Evolutionary conservation across 1,140 invertebrate species (phyloP).

Genomic region (Lepidurus couesii): DNA sequence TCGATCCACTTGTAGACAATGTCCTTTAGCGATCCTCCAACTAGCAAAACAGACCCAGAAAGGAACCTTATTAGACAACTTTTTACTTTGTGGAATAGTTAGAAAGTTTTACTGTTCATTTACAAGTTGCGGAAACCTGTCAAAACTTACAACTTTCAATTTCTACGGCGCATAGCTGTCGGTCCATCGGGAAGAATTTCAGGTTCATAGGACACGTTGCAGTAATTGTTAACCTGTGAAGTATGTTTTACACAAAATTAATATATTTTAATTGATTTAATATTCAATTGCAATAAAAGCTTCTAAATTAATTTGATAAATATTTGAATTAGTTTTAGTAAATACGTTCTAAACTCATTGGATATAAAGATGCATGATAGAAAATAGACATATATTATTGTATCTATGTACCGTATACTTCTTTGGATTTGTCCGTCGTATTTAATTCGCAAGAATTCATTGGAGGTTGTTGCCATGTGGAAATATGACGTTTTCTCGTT

Average conservation of each 20-base stretch:
- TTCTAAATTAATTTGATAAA: too few relatives aligned
- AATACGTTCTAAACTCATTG: too few relatives aligned
- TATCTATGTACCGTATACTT: slow-evolving; percentile 78
- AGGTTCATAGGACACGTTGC: slow-evolving; percentile 97
- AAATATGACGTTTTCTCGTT: slow-evolving; percentile 98
- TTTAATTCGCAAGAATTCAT: slow-evolving; percentile 93
- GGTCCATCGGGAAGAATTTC: slow-evolving; percentile 95
- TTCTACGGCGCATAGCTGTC: slow-evolving; percentile 92
- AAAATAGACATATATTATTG: neutral
- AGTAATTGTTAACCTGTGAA: slow-evolving; percentile 83
- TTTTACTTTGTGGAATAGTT: neutral
- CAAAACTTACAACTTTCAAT: slow-evolving; percentile 93
- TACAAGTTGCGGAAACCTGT: slow-evolving; percentile 24
- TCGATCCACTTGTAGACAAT: slow-evolving; percentile 94
- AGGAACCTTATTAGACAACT: neutral
- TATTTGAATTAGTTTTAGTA: too few relatives aligned
- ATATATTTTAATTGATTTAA: neutral
- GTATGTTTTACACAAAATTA: slow-evolving; percentile 43
- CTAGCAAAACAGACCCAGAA: slow-evolving; percentile 54
- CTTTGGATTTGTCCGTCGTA: slow-evolving; percentile 88
- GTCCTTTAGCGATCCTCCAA: slow-evolving; percentile 95
- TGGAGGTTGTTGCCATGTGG: slow-evolving; percentile 93
- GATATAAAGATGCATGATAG: neutral
- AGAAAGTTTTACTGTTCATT: neutral
- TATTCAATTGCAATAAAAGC: neutral